These are phyloP conservation scores for Siniperca chuatsi DNA, from an alignment of 2,113 vertebrate genomes.

Conservation along the genomic window DNA sequence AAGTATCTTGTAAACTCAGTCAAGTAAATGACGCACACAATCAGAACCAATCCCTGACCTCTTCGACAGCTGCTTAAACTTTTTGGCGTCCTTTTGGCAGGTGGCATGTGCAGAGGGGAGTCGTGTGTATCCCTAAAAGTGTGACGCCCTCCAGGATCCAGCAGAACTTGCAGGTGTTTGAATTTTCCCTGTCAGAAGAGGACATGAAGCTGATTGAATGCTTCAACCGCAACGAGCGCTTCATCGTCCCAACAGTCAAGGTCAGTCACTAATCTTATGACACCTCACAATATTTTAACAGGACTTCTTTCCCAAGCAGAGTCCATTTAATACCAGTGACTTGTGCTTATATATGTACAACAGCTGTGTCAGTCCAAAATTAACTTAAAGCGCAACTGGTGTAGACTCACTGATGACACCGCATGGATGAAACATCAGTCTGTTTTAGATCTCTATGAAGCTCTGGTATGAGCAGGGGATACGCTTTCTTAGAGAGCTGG, in stretches of 20 bases:
- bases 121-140: slow-evolving; percentile 84
- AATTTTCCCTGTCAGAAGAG: slow-evolving; percentile 79
- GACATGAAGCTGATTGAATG: slow-evolving; percentile 79
- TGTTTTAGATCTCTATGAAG: neutral
- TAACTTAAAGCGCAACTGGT: neutral
- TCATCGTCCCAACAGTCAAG: slow-evolving; percentile 78
- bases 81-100: slow-evolving; percentile 47
- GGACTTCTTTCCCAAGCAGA: neutral
- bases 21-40: neutral
- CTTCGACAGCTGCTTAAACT: neutral
- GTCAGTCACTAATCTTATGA: slow-evolving; percentile 50
- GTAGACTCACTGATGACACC: slow-evolving; percentile 8
- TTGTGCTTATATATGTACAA: neutral
- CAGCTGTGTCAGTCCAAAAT: neutral
- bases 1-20: neutral
- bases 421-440: neutral
- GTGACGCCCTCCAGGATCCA: slow-evolving; percentile 82
- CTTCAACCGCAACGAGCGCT: slow-evolving; percentile 71
- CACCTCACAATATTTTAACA: neutral
- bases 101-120: slow-evolving; percentile 83
- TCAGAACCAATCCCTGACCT: neutral
- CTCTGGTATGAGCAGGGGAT: neutral
- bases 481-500: neutral
- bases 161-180: slow-evolving; percentile 83
- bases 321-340: neutral